phyloP scores from a whole-genome alignment of 2,113 vertebrate species.

The Sarotherodon lohbergeri region DNA sequence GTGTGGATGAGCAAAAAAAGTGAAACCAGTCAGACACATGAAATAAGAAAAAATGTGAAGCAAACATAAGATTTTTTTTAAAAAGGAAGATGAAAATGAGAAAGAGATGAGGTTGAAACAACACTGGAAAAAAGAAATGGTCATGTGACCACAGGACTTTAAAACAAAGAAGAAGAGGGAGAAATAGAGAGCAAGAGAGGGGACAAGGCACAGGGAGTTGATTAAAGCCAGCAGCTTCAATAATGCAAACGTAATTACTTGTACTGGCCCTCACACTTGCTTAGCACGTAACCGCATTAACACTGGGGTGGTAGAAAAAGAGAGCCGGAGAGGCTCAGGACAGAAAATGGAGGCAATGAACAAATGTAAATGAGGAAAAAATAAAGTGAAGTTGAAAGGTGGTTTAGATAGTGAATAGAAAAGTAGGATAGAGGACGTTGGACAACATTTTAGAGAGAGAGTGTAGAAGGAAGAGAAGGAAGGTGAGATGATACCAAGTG shows the following conservation, averaged over 20 bases:
- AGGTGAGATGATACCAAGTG: not conserved
- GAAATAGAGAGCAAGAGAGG: not conserved
- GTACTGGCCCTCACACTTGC: conserved; percentile 46
- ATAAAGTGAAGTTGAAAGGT: not conserved
- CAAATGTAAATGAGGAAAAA: not conserved
- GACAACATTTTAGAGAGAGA: not conserved
- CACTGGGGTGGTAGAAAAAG: not conserved
- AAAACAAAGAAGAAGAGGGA: not conserved
- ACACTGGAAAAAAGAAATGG: accelerated
- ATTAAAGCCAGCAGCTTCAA: conserved; percentile 70
- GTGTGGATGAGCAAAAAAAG: not conserved
- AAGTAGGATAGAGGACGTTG: not conserved
- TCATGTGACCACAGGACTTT: not conserved
- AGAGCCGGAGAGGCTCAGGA: not conserved
- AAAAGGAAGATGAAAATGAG: not conserved
- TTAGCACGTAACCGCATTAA: conserved; percentile 58
- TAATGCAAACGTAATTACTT: conserved; percentile 76
- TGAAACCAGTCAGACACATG: not conserved
- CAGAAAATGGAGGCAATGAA: not conserved
- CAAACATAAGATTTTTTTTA: not conserved
- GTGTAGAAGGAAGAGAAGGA: not conserved
- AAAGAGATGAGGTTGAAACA: not conserved
- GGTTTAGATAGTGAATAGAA: not conserved
- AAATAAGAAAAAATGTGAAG: not conserved
- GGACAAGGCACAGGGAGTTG: conserved; percentile 26